Evolutionary conservation across 2,797 vertebrate species (phyloP), one percentile per base, ranked within the genome.

Genomic region (Coranthus polyacanthus): DNA sequence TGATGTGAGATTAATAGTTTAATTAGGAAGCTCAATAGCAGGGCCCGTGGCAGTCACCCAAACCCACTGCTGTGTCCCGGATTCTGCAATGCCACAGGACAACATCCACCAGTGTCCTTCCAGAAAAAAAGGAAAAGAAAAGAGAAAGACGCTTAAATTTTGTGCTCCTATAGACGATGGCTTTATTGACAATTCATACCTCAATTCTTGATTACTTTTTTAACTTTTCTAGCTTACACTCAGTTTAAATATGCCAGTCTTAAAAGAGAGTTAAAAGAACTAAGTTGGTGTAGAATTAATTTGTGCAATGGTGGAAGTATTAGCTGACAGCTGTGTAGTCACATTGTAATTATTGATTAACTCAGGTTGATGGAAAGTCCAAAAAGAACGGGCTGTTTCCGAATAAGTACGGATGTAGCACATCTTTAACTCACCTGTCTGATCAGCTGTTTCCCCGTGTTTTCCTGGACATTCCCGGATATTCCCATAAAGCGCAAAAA

Each of bases 1-100:
- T 91, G 88, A 88, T 80, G 83, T 87, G 87, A 92, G 90, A 94
- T 93, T 91, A 94, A 93, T 92, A 86, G 88, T 89, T 93, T 92
- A 94, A 93, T 92, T 93, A 93, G 68, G 66, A 49, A 71, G 68
- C 85, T 88, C 81, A 61, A 82, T 83, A 63, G 78, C 83, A 54
- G 61, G 77, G 81, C 91, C 68, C 45, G 68, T 86, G 87, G 89
- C 89, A 83, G 69, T 70, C 82, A 83, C 84, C 88, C 77, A 79
- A 57, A 89, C 79, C 76, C 74, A 67, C 59, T 45, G 70, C 81
- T 44, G 56, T 71, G 79, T 88, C 84, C 80, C 18, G 63, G 72
- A 83, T 85, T 81, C 60, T n/a, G 70, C 53, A 45, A 68, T 46
- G 75, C 79, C 54, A 69, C 72, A 50, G 65, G 73, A 83, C 44